Evolutionary conservation across 1,140 invertebrate species (phyloP), one percentile per base, ranked within the genome.

Genomic region (Ceratoteleas bidentatus): DNA sequence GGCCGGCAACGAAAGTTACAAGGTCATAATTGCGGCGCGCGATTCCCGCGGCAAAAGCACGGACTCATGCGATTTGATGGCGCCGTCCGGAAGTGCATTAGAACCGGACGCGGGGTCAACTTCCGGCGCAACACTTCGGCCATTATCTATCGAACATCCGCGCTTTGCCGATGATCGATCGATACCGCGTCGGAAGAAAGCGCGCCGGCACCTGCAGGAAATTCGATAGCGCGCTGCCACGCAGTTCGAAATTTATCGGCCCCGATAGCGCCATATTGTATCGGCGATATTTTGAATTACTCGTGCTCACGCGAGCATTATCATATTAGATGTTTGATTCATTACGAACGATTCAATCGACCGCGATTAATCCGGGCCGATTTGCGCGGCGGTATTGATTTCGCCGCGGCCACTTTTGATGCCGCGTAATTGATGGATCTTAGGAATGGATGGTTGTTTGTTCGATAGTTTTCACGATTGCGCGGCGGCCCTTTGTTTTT

Each of bases 11-110:
- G 7, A 14, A 64, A 57, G 43, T 43, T 43, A 13, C 49, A 52
- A 13, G 16, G 53, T 65, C 52, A 58, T 74, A 49, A 74, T 74
- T 56, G 6, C 32, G 33, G 45, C 40, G 50, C 38, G 62, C 49
- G 64, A 64, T 74, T 53, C 62, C 24, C 33, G 7, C 61, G 32
- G 47, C 56, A 87, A 83, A 88, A 87, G 66, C 86, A 72, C 85
- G 79, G 56, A 76, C 72, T 85, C 84, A 85, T 82, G 85, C 84
- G 86, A 87, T 87, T 88, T 86, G 86, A 88, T 88, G 85, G 85
- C 85, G 64, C 68, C 72, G 68, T 50, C 84, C 87, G 89, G 89
- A 90, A 88, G 86, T 90, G 86, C 87, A 88, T 88, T 88, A 87
- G 83, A 87, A 86, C 72, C 86, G 87, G 88, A 90, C 84, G 88